phyloP scores from a whole-genome alignment of 2,888 invertebrate genomes.

The Serrognathus titanus region DNA sequence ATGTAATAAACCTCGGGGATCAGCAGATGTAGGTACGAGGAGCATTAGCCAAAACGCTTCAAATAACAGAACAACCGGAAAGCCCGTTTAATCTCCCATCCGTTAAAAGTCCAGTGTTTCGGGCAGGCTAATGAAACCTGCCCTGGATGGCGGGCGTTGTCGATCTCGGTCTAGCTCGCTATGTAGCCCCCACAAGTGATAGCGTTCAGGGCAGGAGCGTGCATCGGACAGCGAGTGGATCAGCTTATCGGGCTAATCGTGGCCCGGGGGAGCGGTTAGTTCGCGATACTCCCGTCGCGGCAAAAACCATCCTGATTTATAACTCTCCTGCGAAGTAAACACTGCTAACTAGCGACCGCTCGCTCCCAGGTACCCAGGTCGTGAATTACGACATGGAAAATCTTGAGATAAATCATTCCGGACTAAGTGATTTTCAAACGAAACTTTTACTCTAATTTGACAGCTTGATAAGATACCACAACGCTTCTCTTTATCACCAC shows the following conservation, averaged over 20 bases:
- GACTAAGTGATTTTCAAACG: too few relatives aligned
- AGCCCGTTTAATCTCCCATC: conserved; percentile 29
- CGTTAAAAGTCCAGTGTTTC: conserved; percentile 28
- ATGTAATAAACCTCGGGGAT: too few relatives aligned
- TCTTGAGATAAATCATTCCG: neutral
- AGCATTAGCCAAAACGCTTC: conserved; percentile 3
- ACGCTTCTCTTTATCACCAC: too few relatives aligned
- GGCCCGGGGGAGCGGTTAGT: conserved; percentile 14
- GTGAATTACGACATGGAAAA: neutral
- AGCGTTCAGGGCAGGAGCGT: neutral
- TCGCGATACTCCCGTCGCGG: conserved; percentile 3
- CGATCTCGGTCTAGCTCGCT: neutral
- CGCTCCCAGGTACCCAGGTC: neutral
- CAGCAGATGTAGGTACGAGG: too few relatives aligned
- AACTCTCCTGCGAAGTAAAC: conserved; percentile 15
- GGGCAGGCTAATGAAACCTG: conserved; percentile 20
- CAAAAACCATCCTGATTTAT: conserved; percentile 16
- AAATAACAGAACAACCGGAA: conserved; percentile 28
- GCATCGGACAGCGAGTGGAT: conserved; percentile 7
- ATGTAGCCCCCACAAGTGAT: neutral
- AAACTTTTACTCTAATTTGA: too few relatives aligned
- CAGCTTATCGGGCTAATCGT: conserved; percentile 15
- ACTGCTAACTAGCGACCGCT: conserved; percentile 1
- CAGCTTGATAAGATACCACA: too few relatives aligned
- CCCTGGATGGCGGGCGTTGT: conserved; percentile 5